Percentiles rank a stretch among this genome's conserved stretches.
phyloP scores from a whole-genome alignment of 2,797 vertebrate genomes.

The Brachymystax lenok region DNA sequence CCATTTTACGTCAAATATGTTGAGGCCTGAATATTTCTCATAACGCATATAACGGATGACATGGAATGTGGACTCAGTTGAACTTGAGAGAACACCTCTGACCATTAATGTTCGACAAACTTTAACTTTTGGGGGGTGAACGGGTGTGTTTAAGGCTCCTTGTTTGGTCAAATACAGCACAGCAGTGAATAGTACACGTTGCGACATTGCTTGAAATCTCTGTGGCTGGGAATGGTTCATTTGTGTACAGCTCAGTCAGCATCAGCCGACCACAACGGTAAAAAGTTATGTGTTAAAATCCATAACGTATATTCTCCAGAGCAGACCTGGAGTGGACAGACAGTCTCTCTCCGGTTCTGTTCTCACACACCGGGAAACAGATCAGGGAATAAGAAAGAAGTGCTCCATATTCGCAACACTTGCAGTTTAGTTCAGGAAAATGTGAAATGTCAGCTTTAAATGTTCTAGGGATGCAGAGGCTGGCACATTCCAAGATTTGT shows the following conservation, averaged over 20 bases:
- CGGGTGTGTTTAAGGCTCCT: not conserved
- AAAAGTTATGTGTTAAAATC: constrained; percentile 44
- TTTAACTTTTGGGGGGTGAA: not conserved
- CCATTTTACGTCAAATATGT: too few species aligned
- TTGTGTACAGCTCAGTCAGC: constrained; percentile 25
- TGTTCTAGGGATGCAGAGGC: constrained; percentile 59
- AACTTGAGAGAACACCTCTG: not conserved
- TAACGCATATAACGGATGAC: not conserved
- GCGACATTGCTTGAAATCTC: constrained; percentile 41
- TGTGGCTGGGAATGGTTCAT: constrained; percentile 56
- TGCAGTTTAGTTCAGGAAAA: constrained; percentile 70
- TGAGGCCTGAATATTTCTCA: not conserved
- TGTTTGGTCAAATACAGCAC: constrained; percentile 22
- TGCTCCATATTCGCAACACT: constrained; percentile 70
- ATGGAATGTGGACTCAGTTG: not conserved
- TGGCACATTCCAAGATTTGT: constrained; percentile 74
- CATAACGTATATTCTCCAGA: constrained; percentile 58
- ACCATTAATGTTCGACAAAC: not conserved
- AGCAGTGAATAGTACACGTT: constrained; percentile 17
- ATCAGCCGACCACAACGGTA: constrained; percentile 43
- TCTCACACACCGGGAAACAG: constrained; percentile 60
- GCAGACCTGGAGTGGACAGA: constrained; percentile 42
- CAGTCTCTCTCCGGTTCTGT: constrained; percentile 27
- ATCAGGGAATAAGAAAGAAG: constrained; percentile 62
- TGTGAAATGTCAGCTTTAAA: constrained; percentile 76